Conservation (phyloP, 1,140 invertebrate genomes). For the Spodoptera frugiperda region DNA sequence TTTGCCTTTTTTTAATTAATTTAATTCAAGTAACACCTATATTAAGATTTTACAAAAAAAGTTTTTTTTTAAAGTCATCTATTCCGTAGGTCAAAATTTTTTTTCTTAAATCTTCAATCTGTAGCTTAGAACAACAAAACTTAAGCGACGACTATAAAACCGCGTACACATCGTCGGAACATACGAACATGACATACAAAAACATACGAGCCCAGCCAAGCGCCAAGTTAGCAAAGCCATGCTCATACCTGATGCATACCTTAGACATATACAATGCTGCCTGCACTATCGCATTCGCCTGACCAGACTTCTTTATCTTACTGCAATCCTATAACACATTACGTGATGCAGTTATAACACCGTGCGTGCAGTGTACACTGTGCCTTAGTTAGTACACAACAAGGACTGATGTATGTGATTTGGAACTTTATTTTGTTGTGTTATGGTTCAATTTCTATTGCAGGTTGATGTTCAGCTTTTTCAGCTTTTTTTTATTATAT, state of each 20-base stretch:
- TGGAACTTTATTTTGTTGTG: neutral
- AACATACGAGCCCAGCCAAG: constrained; percentile 37
- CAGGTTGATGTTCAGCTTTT: neutral
- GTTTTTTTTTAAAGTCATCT: too few species aligned
- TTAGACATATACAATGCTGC: constrained; percentile 85
- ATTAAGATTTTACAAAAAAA: too few species aligned
- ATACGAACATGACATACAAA: constrained; percentile 12
- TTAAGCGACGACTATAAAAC: neutral
- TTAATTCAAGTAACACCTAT: too few species aligned
- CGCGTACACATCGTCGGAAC: neutral
- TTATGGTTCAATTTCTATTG: constrained; percentile 7
- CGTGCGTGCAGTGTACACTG: constrained; percentile 37
- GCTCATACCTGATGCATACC: constrained; percentile 72
- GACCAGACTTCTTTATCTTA: constrained; percentile 82
- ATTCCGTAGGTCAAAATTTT: too few species aligned
- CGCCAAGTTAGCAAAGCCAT: constrained; percentile 61
- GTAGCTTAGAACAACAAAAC: too few species aligned
- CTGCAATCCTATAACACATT: constrained; percentile 82
- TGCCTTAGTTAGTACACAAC: constrained; percentile 38
- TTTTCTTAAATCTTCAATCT: too few species aligned
- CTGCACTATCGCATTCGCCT: constrained; percentile 83
- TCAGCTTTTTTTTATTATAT: neutral
- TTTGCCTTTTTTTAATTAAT: too few species aligned
- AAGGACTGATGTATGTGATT: neutral
- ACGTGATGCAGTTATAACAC: constrained; percentile 48